phyloP scores from a whole-genome alignment of 2,113 vertebrate species.

The Phylloscopus trochiloides region DNA sequence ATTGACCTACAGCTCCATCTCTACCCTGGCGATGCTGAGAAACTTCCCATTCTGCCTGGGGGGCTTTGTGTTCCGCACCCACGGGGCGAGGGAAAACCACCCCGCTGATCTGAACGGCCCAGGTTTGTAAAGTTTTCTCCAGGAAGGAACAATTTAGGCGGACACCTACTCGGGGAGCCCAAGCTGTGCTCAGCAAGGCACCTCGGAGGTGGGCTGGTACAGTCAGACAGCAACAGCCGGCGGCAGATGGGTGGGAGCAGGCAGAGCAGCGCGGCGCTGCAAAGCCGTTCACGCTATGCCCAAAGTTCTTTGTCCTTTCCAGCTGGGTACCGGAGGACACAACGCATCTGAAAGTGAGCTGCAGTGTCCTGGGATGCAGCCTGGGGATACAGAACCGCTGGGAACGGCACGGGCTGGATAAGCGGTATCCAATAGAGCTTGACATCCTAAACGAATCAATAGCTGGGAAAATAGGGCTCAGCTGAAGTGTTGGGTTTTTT shows the following conservation, averaged over 20 bases:
- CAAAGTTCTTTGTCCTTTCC: conserved; percentile 58
- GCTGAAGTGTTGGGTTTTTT: background rate
- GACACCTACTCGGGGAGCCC: background rate
- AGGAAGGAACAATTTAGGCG: background rate
- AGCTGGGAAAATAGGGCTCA: background rate
- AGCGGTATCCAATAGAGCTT: background rate
- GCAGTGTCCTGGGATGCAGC: background rate
- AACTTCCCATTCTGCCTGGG: background rate
- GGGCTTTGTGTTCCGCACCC: background rate
- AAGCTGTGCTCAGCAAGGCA: background rate
- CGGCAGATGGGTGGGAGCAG: background rate
- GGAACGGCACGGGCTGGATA: background rate
- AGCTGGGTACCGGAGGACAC: background rate
- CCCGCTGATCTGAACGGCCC: background rate
- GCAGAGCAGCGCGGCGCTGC: background rate
- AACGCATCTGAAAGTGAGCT: background rate
- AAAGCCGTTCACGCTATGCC: background rate
- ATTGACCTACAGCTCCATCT: background rate
- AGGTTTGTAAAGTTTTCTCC: background rate
- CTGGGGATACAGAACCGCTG: background rate
- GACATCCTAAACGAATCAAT: background rate
- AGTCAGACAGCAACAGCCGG: background rate
- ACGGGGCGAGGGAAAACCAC: background rate
- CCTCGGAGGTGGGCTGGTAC: background rate
- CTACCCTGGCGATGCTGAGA: background rate